Percentiles rank a stretch among this genome's conserved stretches.
These are phyloP conservation scores for Glaucidium brasilianum DNA, from an alignment of 2,113 vertebrate genomes.

Conservation along the genomic window DNA sequence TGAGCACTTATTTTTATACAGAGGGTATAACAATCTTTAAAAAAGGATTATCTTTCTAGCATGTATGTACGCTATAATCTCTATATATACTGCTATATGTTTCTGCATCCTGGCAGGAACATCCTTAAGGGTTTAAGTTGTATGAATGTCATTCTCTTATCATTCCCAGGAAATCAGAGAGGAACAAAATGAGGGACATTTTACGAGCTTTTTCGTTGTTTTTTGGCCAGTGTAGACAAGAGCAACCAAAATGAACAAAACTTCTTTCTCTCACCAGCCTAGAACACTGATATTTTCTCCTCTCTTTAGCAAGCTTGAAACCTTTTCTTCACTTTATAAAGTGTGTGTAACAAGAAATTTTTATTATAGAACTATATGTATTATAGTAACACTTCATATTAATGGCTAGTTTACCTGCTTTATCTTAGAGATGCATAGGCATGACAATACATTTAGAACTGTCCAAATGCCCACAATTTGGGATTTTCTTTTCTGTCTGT, in stretches of 20 bases:
- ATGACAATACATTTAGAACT: background rate
- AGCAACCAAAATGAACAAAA: background rate
- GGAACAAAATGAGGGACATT: background rate
- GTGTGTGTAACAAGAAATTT: background rate
- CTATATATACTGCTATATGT: background rate
- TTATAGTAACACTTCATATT: background rate
- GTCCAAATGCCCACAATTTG: background rate
- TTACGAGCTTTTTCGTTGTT: background rate
- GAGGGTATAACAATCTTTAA: background rate
- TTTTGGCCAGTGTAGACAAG: background rate
- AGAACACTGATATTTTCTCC: background rate
- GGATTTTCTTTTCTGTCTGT: background rate
- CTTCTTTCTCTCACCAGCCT: background rate
- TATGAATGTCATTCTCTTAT: background rate
- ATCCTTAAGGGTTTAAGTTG: background rate
- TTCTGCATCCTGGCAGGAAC: background rate
- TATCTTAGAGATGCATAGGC: background rate
- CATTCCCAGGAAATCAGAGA: background rate
- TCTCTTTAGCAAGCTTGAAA: background rate
- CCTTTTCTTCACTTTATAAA: background rate
- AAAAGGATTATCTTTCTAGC: background rate
- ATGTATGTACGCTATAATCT: background rate
- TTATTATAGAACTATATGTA: background rate
- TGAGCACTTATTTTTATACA: background rate
- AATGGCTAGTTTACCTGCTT: background rate